Conservation (phyloP, 2,113 vertebrate genomes). For the Bucco capensis region DNA sequence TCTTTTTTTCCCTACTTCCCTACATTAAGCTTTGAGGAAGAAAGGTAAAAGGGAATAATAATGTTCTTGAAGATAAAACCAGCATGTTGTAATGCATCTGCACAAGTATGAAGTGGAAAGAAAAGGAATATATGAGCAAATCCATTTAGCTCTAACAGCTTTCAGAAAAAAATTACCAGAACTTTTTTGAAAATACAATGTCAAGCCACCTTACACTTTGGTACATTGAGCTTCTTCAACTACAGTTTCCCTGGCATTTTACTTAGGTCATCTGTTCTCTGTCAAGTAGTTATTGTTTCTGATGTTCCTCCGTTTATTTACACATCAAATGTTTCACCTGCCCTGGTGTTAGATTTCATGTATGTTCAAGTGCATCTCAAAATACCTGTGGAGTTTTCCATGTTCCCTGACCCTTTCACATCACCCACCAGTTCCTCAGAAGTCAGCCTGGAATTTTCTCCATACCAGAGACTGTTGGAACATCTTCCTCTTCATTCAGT, state of each 20-base stretch:
- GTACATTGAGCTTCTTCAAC: neutral
- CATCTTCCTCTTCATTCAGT: neutral
- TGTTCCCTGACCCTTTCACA: neutral
- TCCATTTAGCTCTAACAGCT: fast-evolving
- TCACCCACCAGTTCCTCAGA: neutral
- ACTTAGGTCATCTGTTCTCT: neutral
- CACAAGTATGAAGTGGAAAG: neutral
- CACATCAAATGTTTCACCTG: neutral
- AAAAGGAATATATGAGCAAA: neutral
- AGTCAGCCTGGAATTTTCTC: neutral
- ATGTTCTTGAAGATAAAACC: neutral
- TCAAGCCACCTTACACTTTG: neutral
- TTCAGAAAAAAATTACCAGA: neutral
- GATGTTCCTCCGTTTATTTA: neutral
- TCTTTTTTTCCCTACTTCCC: conserved; percentile 18
- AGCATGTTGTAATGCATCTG: neutral
- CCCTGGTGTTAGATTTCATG: neutral
- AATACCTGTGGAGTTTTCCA: neutral
- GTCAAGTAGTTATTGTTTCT: neutral
- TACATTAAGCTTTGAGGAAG: neutral
- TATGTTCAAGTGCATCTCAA: neutral
- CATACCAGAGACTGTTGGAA: fast-evolving
- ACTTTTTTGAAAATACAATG: neutral
- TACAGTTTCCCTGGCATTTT: neutral
- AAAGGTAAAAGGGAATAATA: neutral